These are phyloP conservation scores for Cenopis cana DNA, from an alignment of 2,888 invertebrate species.

Conservation along the genomic window DNA sequence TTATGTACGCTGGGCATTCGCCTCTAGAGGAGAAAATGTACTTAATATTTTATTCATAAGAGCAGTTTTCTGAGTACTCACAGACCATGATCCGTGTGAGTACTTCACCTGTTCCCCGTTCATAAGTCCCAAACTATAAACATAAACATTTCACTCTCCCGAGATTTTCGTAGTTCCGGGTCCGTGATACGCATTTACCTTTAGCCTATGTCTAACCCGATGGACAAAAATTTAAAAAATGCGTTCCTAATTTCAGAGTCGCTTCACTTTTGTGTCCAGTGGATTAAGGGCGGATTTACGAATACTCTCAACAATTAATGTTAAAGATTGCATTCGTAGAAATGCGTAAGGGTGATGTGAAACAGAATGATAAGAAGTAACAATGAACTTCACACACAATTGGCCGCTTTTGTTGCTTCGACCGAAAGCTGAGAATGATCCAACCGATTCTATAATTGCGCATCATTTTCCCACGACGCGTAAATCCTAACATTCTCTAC, in stretches of 20 bases:
- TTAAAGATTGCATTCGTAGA: slow-evolving; percentile 11
- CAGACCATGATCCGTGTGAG: no score
- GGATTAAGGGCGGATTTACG: not conserved
- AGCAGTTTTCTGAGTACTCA: slow-evolving; percentile 20
- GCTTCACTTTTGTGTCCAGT: no score
- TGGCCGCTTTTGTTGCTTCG: slow-evolving; percentile 19
- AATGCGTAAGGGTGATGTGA: slow-evolving; percentile 37
- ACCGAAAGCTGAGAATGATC: slow-evolving; percentile 42
- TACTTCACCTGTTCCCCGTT: not conserved
- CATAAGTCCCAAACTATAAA: not conserved
- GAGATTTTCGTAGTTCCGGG: not conserved
- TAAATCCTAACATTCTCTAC: slow-evolving; percentile 6
- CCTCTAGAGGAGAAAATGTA: no score
- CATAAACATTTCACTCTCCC: slow-evolving; percentile 7
- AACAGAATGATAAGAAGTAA: slow-evolving; percentile 36
- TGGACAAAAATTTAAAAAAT: no score
- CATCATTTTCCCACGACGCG: slow-evolving; percentile 36
- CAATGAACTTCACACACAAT: slow-evolving; percentile 34
- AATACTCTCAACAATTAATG: not conserved
- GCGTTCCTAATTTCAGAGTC: no score
- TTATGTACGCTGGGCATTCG: no score
- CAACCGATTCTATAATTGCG: slow-evolving; percentile 28
- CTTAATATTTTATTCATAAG: slow-evolving; percentile 18
- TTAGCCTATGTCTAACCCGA: no score
- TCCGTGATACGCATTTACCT: no score